These are phyloP conservation scores for Python bivittatus DNA, from an alignment of 2,113 vertebrate genomes.

Conservation along the genomic window DNA sequence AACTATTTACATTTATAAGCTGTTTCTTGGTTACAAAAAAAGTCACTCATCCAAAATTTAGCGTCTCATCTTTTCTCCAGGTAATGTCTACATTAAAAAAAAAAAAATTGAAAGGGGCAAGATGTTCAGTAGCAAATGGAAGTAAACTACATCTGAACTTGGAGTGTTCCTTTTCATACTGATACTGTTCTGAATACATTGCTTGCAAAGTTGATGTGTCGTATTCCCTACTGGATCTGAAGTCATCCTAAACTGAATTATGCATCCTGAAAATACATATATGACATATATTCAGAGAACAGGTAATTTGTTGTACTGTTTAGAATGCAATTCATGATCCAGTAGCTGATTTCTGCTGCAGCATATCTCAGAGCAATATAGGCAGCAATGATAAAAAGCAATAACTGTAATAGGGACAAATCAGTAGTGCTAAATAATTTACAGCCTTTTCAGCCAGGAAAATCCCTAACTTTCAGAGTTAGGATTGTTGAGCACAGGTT, in stretches of 20 bases:
- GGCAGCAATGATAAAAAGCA: background rate
- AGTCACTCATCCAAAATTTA: background rate
- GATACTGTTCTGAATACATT: conserved; percentile 42
- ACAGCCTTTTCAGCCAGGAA: background rate
- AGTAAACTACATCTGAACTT: background rate
- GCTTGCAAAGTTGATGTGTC: background rate
- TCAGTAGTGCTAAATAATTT: background rate
- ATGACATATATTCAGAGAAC: background rate
- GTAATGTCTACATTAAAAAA: background rate
- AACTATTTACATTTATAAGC: background rate
- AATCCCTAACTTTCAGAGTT: too few species aligned
- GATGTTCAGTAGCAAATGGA: background rate
- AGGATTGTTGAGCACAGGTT: background rate
- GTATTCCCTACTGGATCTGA: background rate
- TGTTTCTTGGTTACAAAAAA: background rate
- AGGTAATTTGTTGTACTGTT: background rate
- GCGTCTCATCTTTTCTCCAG: background rate
- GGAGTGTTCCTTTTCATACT: conserved; percentile 31
- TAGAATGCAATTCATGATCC: background rate
- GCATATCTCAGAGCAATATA: background rate
- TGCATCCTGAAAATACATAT: background rate
- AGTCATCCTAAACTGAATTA: background rate
- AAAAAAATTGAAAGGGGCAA: background rate
- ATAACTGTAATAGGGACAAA: background rate
- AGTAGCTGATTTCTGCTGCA: background rate